Evolutionary conservation across 1,140 invertebrate species (phyloP).

Genomic region (Lerema accius): DNA sequence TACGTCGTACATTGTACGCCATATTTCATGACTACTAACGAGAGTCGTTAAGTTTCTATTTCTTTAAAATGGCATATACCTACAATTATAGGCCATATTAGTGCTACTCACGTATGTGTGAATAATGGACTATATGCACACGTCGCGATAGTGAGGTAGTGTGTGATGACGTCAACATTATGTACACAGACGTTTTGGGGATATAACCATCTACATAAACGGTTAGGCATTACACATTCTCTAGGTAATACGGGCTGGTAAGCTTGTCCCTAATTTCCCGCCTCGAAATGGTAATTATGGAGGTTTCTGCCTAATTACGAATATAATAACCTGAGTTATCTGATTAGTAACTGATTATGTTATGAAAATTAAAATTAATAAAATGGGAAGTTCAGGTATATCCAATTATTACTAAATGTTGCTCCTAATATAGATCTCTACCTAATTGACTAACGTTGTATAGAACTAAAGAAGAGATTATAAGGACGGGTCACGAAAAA

Average conservation of each 20-base stretch:
- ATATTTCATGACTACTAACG: background rate
- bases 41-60: background rate
- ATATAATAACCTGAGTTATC: background rate
- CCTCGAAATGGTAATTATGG: slow-evolving; percentile 10
- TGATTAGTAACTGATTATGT: too few relatives aligned
- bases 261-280: slow-evolving; percentile 19
- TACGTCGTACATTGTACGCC: background rate
- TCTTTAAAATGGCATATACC: slow-evolving; percentile 1
- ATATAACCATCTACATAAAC: slow-evolving; percentile 28
- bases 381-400: too few relatives aligned
- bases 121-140: background rate
- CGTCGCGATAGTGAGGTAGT: slow-evolving; percentile 37
- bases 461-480: too few relatives aligned
- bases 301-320: slow-evolving; percentile 14
- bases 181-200: slow-evolving; percentile 39
- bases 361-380: background rate
- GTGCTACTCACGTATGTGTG: slow-evolving; percentile 42
- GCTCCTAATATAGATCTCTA: too few relatives aligned
- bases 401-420: too few relatives aligned
- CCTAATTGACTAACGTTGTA: too few relatives aligned
- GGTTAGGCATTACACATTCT: slow-evolving; percentile 30
- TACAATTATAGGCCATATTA: slow-evolving; percentile 36
- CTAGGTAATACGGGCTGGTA: slow-evolving; percentile 13
- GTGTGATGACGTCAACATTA: slow-evolving; percentile 49
- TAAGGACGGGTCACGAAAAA: too few relatives aligned